Conservation (phyloP, 2,888 invertebrate species). For the Troides oblongomaculatus region DNA sequence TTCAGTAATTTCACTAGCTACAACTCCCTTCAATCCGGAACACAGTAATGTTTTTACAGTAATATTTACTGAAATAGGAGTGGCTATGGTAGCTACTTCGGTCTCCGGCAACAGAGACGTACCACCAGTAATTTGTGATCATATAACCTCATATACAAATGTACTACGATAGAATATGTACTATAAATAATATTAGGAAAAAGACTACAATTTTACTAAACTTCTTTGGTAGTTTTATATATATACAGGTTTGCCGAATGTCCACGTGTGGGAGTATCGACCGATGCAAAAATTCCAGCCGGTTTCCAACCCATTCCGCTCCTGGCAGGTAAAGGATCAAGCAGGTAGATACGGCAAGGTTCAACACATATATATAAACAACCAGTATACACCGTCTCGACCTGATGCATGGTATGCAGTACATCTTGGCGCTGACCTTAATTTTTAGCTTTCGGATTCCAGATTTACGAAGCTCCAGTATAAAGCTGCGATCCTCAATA, state of each 20-base stretch:
- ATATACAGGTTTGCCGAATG: neutral
- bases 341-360: neutral
- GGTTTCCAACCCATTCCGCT: neutral
- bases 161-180: no score
- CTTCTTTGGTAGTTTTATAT: no score
- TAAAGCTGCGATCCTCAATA: neutral
- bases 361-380: neutral
- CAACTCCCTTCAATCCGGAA: no score
- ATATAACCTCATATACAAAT: neutral
- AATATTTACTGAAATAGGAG: no score
- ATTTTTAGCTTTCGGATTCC: neutral
- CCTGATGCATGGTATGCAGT: neutral
- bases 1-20: no score
- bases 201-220: no score
- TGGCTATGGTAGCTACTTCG: no score
- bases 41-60: no score
- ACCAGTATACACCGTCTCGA: neutral
- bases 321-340: conserved; percentile 7
- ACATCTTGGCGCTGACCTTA: no score
- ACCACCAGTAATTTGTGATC: neutral
- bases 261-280: neutral
- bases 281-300: conserved; percentile 8
- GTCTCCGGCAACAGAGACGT: no score
- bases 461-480: neutral
- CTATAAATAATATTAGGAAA: no score